Evolutionary conservation across 2,113 vertebrate species (phyloP).

Genomic region (Epinephelus fuscoguttatus): DNA sequence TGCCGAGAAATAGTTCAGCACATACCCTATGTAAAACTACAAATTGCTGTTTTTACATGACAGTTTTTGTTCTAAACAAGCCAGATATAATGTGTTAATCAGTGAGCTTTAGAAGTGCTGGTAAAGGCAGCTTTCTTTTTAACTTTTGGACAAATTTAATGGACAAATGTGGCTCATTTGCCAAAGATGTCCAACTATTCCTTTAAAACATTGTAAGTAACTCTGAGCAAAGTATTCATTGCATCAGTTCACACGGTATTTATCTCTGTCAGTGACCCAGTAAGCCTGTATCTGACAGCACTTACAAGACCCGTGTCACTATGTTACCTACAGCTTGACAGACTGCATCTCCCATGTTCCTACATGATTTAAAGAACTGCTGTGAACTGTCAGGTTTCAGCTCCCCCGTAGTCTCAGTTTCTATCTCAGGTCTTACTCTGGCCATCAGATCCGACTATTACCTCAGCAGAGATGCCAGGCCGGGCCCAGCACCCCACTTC

Average conservation of each 20-base stretch:
- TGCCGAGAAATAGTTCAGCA: neutral
- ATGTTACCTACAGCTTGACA: conserved; percentile 12
- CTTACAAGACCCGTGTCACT: conserved; percentile 22
- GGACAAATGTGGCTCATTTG: neutral
- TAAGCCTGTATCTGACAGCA: conserved; percentile 23
- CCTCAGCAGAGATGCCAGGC: conserved; percentile 47
- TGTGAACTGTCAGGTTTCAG: conserved; percentile 75
- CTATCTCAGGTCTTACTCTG: conserved; percentile 37
- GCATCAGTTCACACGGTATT: conserved; percentile 9
- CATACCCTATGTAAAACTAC: neutral
- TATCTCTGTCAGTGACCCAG: conserved; percentile 19
- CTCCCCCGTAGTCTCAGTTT: conserved; percentile 65
- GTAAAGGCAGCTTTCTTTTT: too few species aligned
- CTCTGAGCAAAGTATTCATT: conserved; percentile 21
- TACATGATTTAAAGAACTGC: conserved; percentile 69
- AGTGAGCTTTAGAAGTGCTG: neutral
- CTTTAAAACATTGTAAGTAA: neutral
- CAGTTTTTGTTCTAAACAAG: neutral
- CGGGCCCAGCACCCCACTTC: neutral
- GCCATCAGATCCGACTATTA: conserved; percentile 68
- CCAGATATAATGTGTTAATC: neutral
- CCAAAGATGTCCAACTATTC: neutral
- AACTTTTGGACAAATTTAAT: neutral
- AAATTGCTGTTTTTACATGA: neutral
- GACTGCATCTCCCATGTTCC: conserved; percentile 56